These are phyloP conservation scores for Geothlypis trichas DNA, from an alignment of 2,113 vertebrate genomes.

Conservation along the genomic window DNA sequence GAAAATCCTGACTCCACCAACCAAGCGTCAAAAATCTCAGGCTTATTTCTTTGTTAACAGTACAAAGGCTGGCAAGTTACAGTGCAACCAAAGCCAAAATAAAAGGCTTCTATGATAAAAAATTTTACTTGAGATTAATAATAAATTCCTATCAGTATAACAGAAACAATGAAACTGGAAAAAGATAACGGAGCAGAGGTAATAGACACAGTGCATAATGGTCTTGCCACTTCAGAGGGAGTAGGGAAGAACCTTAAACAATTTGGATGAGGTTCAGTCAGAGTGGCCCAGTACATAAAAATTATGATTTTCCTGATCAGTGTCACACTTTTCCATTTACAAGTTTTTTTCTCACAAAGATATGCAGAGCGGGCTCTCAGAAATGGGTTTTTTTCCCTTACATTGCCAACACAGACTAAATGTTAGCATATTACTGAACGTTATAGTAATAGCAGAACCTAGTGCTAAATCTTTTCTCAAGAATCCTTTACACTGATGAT, in stretches of 20 bases:
- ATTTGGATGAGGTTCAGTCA: neutral
- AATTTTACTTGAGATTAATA: neutral
- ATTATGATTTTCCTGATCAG: neutral
- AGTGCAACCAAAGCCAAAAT: neutral
- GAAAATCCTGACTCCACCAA: neutral
- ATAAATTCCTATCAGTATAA: neutral
- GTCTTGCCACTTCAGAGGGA: neutral
- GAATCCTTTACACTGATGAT: neutral
- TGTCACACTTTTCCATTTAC: neutral
- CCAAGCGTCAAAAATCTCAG: neutral
- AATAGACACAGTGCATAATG: neutral
- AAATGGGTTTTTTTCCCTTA: neutral
- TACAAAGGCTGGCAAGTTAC: neutral
- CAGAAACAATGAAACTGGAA: neutral
- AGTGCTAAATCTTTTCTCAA: neutral
- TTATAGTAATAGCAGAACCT: neutral
- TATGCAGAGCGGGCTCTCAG: neutral
- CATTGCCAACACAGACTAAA: neutral
- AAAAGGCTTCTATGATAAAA: neutral
- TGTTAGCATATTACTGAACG: neutral
- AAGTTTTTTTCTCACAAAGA: neutral
- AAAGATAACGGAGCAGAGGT: neutral
- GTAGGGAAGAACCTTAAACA: accelerated
- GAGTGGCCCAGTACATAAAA: neutral
- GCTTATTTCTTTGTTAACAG: neutral